These are phyloP conservation scores for Todiramphus saurophagus DNA, from an alignment of 2,113 vertebrate genomes.

Conservation along the genomic window DNA sequence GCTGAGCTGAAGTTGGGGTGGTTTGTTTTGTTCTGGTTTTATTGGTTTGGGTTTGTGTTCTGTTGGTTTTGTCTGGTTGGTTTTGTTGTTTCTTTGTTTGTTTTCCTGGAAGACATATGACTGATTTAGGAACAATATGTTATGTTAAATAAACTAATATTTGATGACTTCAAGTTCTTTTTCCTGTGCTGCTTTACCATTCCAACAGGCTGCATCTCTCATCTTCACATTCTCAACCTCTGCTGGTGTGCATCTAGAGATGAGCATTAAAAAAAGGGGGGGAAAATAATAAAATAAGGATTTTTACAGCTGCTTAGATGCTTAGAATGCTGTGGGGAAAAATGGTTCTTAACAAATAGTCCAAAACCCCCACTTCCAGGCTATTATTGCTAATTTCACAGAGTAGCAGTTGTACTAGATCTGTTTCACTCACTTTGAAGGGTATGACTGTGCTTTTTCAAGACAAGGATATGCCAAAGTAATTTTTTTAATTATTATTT, in stretches of 20 bases:
- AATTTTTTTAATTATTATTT: background rate
- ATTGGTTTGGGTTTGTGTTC: background rate
- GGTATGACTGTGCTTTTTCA: background rate
- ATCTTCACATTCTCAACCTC: background rate
- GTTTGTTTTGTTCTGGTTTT: background rate
- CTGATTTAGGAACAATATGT: background rate
- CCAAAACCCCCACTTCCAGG: accelerated
- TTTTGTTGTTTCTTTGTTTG: background rate
- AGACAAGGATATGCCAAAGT: background rate
- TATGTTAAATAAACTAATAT: background rate
- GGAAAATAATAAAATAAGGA: background rate
- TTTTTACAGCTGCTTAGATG: background rate
- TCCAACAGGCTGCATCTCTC: background rate
- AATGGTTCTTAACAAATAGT: background rate
- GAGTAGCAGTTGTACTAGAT: background rate
- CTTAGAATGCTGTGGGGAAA: background rate
- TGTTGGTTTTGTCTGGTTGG: background rate
- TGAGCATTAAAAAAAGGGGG: background rate
- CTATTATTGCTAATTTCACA: background rate
- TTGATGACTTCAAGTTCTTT: background rate
- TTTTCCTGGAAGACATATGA: background rate
- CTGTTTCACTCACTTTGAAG: background rate
- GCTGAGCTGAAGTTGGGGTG: background rate
- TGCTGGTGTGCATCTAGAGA: background rate
- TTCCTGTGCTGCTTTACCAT: background rate